Percentiles rank a stretch among this genome's conserved stretches.
These are phyloP conservation scores for Andrena praecox DNA, from an alignment of 2,888 invertebrate species.

Conservation along the genomic window DNA sequence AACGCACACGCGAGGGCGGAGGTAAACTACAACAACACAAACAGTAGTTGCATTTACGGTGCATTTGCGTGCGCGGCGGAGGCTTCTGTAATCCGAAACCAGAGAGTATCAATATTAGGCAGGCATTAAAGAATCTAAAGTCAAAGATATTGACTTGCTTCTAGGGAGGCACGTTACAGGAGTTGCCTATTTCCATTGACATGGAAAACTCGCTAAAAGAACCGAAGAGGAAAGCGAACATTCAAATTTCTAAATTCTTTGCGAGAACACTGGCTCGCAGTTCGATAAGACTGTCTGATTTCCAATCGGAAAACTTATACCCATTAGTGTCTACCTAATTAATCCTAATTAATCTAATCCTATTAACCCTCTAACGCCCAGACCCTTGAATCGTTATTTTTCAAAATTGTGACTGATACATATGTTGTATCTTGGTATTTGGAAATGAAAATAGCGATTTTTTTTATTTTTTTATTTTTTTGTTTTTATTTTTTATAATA, in stretches of 20 bases:
- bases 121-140: slow-evolving; percentile 25
- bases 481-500: no score
- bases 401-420: no score
- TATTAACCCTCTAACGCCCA: no score
- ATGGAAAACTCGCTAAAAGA: not conserved
- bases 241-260: not conserved
- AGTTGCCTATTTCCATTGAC: not conserved
- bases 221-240: not conserved
- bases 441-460: no score
- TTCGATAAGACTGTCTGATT: no score
- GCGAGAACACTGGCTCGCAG: no score
- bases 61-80: not conserved
- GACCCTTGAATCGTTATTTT: no score
- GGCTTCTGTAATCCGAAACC: slow-evolving; percentile 18
- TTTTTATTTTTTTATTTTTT: no score
- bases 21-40: slow-evolving; percentile 35
- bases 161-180: not conserved
- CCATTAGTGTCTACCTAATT: no score
- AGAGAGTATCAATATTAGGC: slow-evolving; percentile 19
- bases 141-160: slow-evolving; percentile 7
- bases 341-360: no score
- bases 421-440: no score
- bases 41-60: not conserved
- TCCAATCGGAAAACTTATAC: no score
- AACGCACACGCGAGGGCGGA: slow-evolving; percentile 12